These are phyloP conservation scores for Cataglyphis cursor DNA, from an alignment of 2,888 invertebrate species.

Conservation along the genomic window DNA sequence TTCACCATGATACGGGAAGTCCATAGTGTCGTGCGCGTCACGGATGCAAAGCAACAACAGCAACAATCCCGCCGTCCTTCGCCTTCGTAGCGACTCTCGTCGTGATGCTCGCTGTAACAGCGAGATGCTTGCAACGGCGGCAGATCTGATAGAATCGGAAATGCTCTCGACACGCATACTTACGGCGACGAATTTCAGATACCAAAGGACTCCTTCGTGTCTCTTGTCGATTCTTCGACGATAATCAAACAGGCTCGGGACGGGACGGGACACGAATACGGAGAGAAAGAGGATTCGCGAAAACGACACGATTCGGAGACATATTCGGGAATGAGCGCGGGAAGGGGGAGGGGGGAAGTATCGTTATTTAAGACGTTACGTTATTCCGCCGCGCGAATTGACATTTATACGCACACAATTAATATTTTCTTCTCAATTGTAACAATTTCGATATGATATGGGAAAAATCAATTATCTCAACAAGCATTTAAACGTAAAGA, in stretches of 20 bases:
- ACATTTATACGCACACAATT: slow-evolving; percentile 4
- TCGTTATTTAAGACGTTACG: slow-evolving; percentile 9
- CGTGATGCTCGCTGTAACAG: slow-evolving; percentile 60
- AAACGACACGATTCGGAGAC: slow-evolving; percentile 15
- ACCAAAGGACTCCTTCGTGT: slow-evolving; percentile 35
- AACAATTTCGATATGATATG: slow-evolving; percentile 1
- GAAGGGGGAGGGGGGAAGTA: background rate
- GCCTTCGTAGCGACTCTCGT: slow-evolving; percentile 61
- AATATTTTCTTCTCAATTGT: slow-evolving; percentile 1
- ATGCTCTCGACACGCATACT: background rate
- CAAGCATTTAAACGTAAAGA: background rate
- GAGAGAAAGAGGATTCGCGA: slow-evolving; percentile 1
- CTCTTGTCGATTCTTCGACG: slow-evolving; percentile 28
- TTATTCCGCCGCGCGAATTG: background rate
- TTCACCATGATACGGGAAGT: slow-evolving; percentile 88
- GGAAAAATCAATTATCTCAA: background rate
- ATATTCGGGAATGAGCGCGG: background rate
- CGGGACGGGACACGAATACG: background rate
- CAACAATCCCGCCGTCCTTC: slow-evolving; percentile 56
- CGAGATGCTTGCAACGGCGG: slow-evolving; percentile 36
- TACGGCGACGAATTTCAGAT: background rate
- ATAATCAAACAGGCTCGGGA: slow-evolving; percentile 24
- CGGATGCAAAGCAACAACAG: slow-evolving; percentile 56
- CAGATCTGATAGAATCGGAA: background rate
- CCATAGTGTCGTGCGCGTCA: slow-evolving; percentile 86